A percentile compares a stretch with the other conserved stretches of the same genome.
Evolutionary conservation across 2,888 invertebrate species (phyloP).

Genomic region (Troides oblongomaculatus): DNA sequence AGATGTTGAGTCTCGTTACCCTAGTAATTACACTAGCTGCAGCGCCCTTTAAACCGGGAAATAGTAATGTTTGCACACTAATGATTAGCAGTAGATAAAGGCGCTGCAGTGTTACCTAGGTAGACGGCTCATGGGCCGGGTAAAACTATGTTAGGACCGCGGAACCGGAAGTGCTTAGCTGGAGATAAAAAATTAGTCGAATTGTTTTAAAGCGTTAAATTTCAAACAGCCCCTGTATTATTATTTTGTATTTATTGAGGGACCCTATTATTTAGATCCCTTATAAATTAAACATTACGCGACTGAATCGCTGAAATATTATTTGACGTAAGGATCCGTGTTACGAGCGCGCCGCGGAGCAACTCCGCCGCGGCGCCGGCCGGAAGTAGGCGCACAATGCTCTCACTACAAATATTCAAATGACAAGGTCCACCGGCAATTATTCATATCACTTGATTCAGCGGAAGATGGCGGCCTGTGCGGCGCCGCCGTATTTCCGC

Average conservation of each 20-base stretch:
- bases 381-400: not conserved
- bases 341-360: not conserved
- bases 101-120: no score
- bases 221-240: no score
- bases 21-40: no score
- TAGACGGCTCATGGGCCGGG: no score
- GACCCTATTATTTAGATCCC: not conserved
- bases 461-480: constrained; percentile 28
- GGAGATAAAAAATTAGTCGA: no score
- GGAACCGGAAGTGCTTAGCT: no score
- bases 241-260: not conserved
- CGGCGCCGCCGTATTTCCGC: not conserved
- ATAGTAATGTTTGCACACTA: no score
- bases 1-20: no score
- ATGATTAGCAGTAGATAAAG: no score
- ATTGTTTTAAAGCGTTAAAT: no score
- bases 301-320: not conserved
- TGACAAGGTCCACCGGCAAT: constrained; percentile 31
- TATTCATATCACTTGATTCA: constrained; percentile 38
- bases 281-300: not conserved
- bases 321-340: not conserved
- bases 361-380: not conserved
- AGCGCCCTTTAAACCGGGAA: no score
- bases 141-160: no score
- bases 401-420: constrained; percentile 8